Conservation (phyloP, 2,797 vertebrate species). For the Clarias pachynema region DNA sequence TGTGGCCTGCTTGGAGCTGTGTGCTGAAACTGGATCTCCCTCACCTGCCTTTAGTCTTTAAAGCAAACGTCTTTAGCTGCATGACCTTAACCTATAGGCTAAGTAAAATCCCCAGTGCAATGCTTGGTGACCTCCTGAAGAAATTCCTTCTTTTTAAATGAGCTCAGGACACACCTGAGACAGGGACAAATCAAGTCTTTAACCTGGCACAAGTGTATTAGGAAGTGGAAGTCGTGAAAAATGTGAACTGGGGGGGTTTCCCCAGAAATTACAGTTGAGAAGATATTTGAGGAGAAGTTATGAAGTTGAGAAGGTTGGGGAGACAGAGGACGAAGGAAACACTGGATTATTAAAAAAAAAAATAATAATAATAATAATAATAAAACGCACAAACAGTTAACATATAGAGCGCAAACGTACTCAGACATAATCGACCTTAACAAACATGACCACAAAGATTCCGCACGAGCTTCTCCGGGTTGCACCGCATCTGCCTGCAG, state of each 20-base stretch:
- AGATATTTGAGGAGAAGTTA: background rate
- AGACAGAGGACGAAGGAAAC: background rate
- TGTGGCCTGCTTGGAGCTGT: constrained; percentile 66
- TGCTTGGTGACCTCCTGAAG: background rate
- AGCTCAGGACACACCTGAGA: background rate
- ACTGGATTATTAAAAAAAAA: background rate
- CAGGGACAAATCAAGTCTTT: background rate
- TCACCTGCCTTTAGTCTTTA: constrained; percentile 64
- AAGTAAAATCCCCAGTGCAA: background rate
- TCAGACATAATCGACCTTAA: background rate
- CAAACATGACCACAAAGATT: background rate
- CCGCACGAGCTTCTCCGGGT: background rate
- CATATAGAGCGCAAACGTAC: background rate
- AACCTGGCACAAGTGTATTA: background rate
- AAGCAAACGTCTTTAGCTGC: constrained; percentile 31
- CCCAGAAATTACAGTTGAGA: background rate
- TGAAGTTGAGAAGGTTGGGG: background rate
- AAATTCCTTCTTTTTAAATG: background rate
- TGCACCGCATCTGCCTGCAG: background rate
- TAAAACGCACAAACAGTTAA: no score
- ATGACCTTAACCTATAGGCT: background rate
- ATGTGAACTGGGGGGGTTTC: background rate
- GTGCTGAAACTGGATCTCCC: constrained; percentile 63
- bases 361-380: no score
- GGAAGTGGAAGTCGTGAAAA: background rate